Evolutionary conservation across 92 coral and sea anemone species (phyloP).

Genomic region (Porites cylindrica): DNA sequence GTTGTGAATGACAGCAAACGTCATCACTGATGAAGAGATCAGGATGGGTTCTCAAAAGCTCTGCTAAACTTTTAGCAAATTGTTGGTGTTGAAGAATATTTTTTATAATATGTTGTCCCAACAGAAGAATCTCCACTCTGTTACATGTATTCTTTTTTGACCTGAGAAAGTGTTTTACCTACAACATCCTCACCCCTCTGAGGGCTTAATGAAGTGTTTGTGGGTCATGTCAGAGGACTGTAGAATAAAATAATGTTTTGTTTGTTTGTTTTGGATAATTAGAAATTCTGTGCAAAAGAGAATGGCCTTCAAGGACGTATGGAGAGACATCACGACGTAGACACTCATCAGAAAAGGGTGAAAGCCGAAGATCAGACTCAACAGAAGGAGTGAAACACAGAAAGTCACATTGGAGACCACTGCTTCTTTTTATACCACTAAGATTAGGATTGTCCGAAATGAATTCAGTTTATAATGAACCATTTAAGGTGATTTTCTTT

Average conservation of each 20-base stretch:
- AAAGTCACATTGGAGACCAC: constrained; percentile 86
- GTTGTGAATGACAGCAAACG: too few relatives aligned
- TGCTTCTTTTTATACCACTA: constrained; percentile 89
- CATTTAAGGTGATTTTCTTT: constrained; percentile 75
- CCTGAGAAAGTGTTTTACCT: too few relatives aligned
- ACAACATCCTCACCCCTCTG: neutral
- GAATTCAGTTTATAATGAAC: constrained; percentile 89
- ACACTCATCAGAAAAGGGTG: constrained; percentile 66
- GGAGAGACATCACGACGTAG: constrained; percentile 71
- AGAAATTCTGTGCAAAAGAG: constrained; percentile 82
- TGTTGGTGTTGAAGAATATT: too few relatives aligned
- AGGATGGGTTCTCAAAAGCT: too few relatives aligned
- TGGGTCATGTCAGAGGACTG: neutral
- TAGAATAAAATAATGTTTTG: too few relatives aligned
- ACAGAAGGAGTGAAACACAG: constrained; percentile 54
- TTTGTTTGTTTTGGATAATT: neutral
- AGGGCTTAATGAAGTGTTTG: neutral
- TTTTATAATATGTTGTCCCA: too few relatives aligned
- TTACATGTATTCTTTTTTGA: too few relatives aligned
- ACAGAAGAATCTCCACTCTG: too few relatives aligned
- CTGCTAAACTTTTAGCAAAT: too few relatives aligned
- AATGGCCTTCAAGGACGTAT: constrained; percentile 51
- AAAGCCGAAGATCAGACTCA: constrained; percentile 46
- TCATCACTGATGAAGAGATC: too few relatives aligned
- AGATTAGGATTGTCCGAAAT: constrained; percentile 94